Base-by-base conservation (phyloP, 1,140 invertebrate species). In the Euschistus heros region DNA sequence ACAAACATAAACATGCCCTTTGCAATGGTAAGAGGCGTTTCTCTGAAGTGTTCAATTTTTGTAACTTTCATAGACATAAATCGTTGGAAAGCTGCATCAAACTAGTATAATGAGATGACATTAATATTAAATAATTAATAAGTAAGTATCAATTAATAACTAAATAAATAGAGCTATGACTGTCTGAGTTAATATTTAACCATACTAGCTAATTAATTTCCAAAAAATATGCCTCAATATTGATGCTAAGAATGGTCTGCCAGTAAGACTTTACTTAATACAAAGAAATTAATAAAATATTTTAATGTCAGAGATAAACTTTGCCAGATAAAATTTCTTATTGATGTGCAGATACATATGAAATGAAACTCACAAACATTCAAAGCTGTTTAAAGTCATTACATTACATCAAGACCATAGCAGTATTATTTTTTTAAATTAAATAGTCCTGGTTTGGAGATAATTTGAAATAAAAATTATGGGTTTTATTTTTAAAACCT, bases 71-170 rank as follows among this genome's bases (percentile, higher is more conserved):
- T 82, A 0, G 86, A 80, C 68, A 82, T 74, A 71, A 81, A 89
- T 65, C 87, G 81, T 70, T 88, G 81, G 17, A 91, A 69, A 22
- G 81, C 84, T 55, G 82, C 75, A 76, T 92, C 90, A 74, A 91
- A 85, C 90, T 93, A 62, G 20, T 44, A 5, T 20, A 42, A 42
- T 13, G 5, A 27, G 44, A 62, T 62, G 13, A 18, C 8, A 14
- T 27, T 24, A 18, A 8, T 15, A 10, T 60, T 13, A 60, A 17
- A 14, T 18, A 24, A 27, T 27, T 60, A 8, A 7, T 6, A 27
- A 7, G 20, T 27, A 24, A 60, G 18, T 10, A 24, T 27, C 8
- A 7, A 27, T 10, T 14, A 6, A 27, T 33, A 60, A 7, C 6
- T 27, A 27, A 24, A 27, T 33, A 33, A 60, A 24, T 27, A n/a